Percentiles rank a stretch among this genome's conserved stretches.
Conservation (phyloP, 2,797 vertebrate species). For the Sarcophilus harrisii region DNA sequence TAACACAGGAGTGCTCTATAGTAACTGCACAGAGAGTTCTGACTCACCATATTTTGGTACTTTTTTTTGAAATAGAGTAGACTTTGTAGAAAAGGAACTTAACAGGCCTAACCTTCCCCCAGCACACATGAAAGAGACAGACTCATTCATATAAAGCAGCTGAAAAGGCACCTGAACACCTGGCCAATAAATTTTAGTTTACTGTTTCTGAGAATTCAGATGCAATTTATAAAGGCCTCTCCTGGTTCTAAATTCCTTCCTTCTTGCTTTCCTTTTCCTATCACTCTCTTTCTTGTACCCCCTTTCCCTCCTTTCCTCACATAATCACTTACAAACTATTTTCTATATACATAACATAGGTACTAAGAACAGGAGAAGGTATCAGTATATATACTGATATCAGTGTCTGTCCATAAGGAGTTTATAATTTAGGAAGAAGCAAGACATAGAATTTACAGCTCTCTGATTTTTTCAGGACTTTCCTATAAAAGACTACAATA, state of each 20-base stretch:
- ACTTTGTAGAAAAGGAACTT: background rate
- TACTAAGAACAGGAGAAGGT: background rate
- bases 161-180: slow-evolving; percentile 1
- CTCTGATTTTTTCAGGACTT: background rate
- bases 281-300: background rate
- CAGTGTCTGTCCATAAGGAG: background rate
- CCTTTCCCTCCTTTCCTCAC: background rate
- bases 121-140: background rate
- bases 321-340: background rate
- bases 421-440: background rate
- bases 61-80: background rate
- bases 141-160: background rate
- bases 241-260: background rate
- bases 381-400: background rate
- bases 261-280: background rate
- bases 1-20: background rate
- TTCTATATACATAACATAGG: background rate
- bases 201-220: background rate
- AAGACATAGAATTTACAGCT: background rate
- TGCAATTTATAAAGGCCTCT: background rate
- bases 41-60: background rate
- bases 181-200: background rate
- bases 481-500: background rate
- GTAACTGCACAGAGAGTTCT: background rate
- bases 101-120: background rate